phyloP scores from a whole-genome alignment of 2,888 invertebrate species.

The Andrena chrysosceles region DNA sequence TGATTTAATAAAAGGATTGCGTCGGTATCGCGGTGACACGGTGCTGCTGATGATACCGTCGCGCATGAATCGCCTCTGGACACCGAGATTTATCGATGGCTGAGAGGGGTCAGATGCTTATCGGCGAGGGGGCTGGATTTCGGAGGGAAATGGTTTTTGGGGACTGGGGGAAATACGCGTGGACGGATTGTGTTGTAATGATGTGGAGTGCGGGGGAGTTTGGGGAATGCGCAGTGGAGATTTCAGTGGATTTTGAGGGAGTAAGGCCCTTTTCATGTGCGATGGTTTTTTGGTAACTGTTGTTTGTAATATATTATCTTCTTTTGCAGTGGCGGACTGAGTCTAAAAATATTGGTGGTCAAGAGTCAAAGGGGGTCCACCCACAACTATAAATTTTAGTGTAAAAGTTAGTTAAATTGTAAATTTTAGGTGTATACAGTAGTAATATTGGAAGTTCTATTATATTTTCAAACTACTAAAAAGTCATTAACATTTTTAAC shows the following conservation, averaged over 20 bases:
- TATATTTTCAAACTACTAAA: too few species aligned
- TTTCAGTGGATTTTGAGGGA: not conserved
- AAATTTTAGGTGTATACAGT: too few species aligned
- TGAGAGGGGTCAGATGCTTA: not conserved
- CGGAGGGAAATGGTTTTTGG: not conserved
- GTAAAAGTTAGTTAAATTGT: too few species aligned
- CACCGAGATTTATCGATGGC: constrained; percentile 1
- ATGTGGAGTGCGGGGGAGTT: not conserved
- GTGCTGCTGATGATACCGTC: constrained; percentile 4
- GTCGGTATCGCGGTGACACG: constrained; percentile 7
- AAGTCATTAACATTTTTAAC: too few species aligned
- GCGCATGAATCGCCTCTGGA: not conserved
- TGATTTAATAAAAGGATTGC: constrained; percentile 35
- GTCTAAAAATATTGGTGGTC: too few species aligned
- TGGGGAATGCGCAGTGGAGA: not conserved
- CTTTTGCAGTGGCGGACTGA: too few species aligned
- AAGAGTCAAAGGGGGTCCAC: too few species aligned
- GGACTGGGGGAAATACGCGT: not conserved
- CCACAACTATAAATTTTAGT: too few species aligned
- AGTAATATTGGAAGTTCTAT: too few species aligned
- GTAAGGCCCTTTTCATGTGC: too few species aligned
- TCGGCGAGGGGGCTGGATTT: not conserved
- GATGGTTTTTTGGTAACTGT: too few species aligned
- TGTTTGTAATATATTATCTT: too few species aligned
- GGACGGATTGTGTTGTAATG: not conserved